These are phyloP conservation scores for Pseudococcus viburni DNA, from an alignment of 2,888 invertebrate genomes.

Conservation along the genomic window DNA sequence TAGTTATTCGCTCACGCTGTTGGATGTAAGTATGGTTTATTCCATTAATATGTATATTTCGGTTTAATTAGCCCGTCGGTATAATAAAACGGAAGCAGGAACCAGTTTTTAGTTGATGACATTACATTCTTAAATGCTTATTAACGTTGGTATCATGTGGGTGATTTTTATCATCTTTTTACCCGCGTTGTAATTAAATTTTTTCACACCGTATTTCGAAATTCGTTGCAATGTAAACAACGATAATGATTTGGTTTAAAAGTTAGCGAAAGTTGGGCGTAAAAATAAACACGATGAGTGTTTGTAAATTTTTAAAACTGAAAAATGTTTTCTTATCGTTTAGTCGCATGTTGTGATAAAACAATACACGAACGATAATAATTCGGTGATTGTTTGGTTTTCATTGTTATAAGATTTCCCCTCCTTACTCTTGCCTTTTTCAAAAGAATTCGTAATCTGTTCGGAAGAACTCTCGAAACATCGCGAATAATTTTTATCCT, in stretches of 20 bases:
- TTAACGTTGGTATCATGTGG: background rate
- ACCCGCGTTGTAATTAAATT: background rate
- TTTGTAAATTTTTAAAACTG: background rate
- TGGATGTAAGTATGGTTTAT: constrained; percentile 86
- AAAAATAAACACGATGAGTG: background rate
- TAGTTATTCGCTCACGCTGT: constrained; percentile 88
- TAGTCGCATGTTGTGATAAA: background rate
- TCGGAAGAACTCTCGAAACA: background rate
- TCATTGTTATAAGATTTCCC: background rate
- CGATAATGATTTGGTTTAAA: background rate
- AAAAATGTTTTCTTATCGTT: background rate
- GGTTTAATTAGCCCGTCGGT: constrained; percentile 7
- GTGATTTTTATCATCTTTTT: background rate
- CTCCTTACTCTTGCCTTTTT: background rate
- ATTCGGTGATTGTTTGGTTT: background rate
- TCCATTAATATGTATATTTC: constrained; percentile 35
- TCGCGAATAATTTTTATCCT: background rate
- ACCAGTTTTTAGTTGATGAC: constrained; percentile 35
- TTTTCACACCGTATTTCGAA: background rate
- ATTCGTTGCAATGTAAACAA: background rate
- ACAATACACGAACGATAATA: background rate
- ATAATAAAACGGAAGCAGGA: constrained; percentile 9
- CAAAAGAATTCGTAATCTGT: background rate
- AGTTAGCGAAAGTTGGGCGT: background rate
- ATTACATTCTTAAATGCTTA: background rate